Conservation (phyloP, 92 coral and sea anemone genomes). For the Meandrina meandrites region DNA sequence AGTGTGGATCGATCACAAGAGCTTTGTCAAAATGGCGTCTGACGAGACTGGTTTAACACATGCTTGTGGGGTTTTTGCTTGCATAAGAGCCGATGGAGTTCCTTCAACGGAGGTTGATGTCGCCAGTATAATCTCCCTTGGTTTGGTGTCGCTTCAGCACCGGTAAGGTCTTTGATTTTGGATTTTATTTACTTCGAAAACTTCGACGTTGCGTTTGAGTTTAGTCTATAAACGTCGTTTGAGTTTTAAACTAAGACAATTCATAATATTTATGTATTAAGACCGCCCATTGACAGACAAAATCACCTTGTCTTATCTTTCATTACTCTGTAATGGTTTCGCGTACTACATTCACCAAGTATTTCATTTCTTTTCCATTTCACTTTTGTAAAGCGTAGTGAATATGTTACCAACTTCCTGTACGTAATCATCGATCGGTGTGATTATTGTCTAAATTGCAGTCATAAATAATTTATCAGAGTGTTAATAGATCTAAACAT, state of each 20-base stretch:
- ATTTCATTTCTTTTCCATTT: not conserved
- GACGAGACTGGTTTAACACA: constrained; percentile 66
- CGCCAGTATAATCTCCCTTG: constrained; percentile 88
- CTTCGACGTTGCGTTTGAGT: not conserved
- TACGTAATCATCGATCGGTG: not conserved
- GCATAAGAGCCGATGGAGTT: constrained; percentile 85
- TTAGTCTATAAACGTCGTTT: not conserved
- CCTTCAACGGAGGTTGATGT: constrained; percentile 77
- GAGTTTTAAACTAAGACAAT: too few relatives aligned
- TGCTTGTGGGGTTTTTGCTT: constrained; percentile 93
- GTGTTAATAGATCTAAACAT: not conserved
- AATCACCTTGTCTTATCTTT: not conserved
- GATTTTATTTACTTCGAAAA: not conserved
- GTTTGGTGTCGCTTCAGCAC: constrained; percentile 91
- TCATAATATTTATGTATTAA: too few relatives aligned
- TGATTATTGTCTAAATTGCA: not conserved
- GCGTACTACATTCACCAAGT: not conserved
- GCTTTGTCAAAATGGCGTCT: constrained; percentile 40
- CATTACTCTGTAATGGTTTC: not conserved
- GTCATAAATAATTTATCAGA: not conserved
- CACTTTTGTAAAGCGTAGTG: not conserved
- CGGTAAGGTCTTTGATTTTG: constrained; percentile 59
- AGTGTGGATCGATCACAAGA: not conserved
- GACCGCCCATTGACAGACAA: not conserved
- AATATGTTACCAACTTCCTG: not conserved